Percentiles rank a stretch among this genome's conserved stretches.
phyloP scores from a whole-genome alignment of 2,888 invertebrate genomes.

The Netelia inedita region DNA sequence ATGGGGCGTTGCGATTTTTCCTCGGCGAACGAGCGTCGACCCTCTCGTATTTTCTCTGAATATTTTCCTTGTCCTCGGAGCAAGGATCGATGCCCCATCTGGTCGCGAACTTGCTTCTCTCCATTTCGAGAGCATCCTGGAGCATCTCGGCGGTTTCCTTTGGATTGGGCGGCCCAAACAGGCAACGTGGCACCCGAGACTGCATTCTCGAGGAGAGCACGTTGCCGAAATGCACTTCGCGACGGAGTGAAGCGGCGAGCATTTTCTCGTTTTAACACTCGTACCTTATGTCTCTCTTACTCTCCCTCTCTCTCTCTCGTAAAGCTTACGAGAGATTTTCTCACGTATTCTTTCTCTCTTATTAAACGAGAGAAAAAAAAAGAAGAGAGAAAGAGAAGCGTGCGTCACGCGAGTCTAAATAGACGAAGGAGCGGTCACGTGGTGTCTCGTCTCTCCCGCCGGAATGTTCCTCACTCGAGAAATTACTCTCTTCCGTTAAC shows the following conservation, averaged over 20 bases:
- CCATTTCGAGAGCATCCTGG: slow-evolving; percentile 87
- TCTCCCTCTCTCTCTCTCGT: slow-evolving; percentile 14
- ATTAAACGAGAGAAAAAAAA: not conserved
- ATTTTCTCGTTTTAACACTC: slow-evolving; percentile 72
- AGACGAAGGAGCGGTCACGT: slow-evolving; percentile 8
- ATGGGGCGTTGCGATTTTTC: slow-evolving; percentile 78
- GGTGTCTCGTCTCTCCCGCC: slow-evolving; percentile 6
- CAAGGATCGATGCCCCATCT: slow-evolving; percentile 87
- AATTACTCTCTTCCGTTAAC: not conserved
- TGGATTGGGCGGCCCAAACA: slow-evolving; percentile 88
- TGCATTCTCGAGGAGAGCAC: slow-evolving; percentile 78
- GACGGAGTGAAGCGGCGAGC: slow-evolving; percentile 81
- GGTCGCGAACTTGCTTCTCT: slow-evolving; percentile 87
- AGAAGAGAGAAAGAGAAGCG: not conserved
- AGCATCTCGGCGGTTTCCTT: slow-evolving; percentile 87
- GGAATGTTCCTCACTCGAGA: not conserved
- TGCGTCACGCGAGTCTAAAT: slow-evolving; percentile 21
- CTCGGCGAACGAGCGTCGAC: slow-evolving; percentile 77
- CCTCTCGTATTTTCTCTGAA: slow-evolving; percentile 74
- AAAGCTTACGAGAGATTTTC: slow-evolving; percentile 5
- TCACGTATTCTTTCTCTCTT: slow-evolving; percentile 23
- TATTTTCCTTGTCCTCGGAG: slow-evolving; percentile 82
- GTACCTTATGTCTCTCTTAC: slow-evolving; percentile 38
- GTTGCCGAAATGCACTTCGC: slow-evolving; percentile 80
- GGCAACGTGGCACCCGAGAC: slow-evolving; percentile 84